A percentile compares a stretch with the other conserved stretches of the same genome.
phyloP scores from a whole-genome alignment of 2,888 invertebrate species.

The Sialis fuliginosa region DNA sequence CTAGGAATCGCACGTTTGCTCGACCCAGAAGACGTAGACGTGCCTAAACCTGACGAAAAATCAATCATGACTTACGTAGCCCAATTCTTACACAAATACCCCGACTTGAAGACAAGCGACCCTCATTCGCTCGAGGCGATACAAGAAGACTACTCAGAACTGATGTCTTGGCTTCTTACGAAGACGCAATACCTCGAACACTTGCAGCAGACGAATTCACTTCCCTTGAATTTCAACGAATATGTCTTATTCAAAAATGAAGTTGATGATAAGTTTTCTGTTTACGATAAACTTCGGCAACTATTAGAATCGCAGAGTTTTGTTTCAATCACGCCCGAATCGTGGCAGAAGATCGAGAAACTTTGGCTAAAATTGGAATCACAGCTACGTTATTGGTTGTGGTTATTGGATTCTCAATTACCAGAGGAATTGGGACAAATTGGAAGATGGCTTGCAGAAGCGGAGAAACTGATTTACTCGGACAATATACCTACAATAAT shows the following conservation, averaged over 20 bases:
- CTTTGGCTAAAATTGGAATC: conserved; percentile 68
- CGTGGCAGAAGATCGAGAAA: conserved; percentile 68
- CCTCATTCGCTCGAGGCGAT: conserved; percentile 57
- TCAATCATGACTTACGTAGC: conserved; percentile 98
- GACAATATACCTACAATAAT: conserved; percentile 69
- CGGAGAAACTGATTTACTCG: conserved; percentile 62
- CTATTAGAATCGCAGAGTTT: conserved; percentile 66
- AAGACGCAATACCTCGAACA: conserved; percentile 61
- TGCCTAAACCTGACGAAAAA: conserved; percentile 89
- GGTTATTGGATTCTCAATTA: conserved; percentile 69
- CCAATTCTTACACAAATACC: conserved; percentile 90
- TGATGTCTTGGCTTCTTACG: conserved; percentile 67
- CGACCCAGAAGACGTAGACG: conserved; percentile 93
- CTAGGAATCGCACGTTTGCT: conserved; percentile 80
- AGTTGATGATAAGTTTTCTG: conserved; percentile 48
- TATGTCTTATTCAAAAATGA: conserved; percentile 63
- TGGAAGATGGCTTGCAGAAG: conserved; percentile 81
- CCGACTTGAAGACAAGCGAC: conserved; percentile 63
- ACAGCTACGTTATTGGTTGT: conserved; percentile 71
- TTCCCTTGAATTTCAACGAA: conserved; percentile 65
- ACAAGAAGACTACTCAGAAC: conserved; percentile 63
- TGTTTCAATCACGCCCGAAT: conserved; percentile 63
- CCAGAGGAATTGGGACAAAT: conserved; percentile 74
- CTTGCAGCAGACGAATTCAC: conserved; percentile 53
- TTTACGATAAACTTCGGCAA: conserved; percentile 60